phyloP scores from a whole-genome alignment of 2,113 vertebrate species.

The Apodemus speciosus region DNA sequence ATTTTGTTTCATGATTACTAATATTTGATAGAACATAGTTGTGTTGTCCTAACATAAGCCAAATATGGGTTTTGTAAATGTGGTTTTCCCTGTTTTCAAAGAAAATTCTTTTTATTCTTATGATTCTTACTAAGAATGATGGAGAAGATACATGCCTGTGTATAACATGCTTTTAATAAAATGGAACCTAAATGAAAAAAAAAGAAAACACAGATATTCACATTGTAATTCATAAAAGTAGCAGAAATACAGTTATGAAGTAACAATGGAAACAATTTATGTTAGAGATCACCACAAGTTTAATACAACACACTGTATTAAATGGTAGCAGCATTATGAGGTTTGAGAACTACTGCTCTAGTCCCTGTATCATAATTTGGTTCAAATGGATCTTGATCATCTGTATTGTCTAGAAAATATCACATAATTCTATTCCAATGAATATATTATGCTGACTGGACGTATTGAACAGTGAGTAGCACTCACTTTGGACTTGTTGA shows the following conservation, averaged over 20 bases:
- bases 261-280: not conserved
- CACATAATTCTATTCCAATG: not conserved
- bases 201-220: not conserved
- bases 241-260: not conserved
- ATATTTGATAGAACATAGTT: not conserved
- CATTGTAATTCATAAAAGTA: not conserved
- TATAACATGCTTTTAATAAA: conserved; percentile 33
- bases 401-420: not conserved
- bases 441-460: not conserved
- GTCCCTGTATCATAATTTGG: not conserved
- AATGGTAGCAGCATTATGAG: not conserved
- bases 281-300: not conserved
- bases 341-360: not conserved
- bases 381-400: not conserved
- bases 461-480: not conserved
- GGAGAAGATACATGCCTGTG: not conserved
- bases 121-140: not conserved
- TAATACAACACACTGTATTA: not conserved
- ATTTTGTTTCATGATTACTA: conserved; percentile 12
- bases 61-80: not conserved
- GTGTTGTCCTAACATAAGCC: conserved; percentile 9
- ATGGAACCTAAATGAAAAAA: not conserved
- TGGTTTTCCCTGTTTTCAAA: conserved; percentile 17
- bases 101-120: not conserved
- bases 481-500: not conserved